Conservation (phyloP, 1,140 invertebrate genomes). For the Hycleus phaleratus region DNA sequence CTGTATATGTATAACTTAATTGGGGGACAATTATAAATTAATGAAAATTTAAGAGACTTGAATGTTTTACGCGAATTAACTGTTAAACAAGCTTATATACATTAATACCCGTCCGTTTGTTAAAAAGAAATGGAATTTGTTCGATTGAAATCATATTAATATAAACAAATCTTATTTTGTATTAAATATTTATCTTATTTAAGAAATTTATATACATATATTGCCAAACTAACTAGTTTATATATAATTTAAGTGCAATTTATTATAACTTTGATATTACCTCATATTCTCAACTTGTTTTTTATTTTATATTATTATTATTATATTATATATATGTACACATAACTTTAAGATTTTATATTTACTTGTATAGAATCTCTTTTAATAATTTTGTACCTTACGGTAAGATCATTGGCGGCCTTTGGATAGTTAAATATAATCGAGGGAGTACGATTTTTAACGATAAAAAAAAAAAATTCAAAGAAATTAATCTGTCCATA, state of each 20-base stretch:
- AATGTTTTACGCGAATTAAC: too few species aligned
- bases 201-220: conserved; percentile 1
- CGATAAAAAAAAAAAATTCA: too few species aligned
- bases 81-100: too few species aligned
- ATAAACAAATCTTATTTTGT: conserved; percentile 15
- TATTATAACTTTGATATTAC: conserved; percentile 30
- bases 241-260: conserved; percentile 32
- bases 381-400: conserved; percentile 22
- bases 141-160: not conserved
- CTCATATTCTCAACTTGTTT: conserved; percentile 33
- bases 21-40: too few species aligned
- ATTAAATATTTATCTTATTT: conserved; percentile 17
- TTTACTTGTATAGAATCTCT: conserved; percentile 21
- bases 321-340: conserved; percentile 19
- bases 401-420: conserved; percentile 11
- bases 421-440: conserved; percentile 19
- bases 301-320: conserved; percentile 13
- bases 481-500: too few species aligned
- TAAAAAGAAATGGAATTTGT: too few species aligned
- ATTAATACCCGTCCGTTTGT: conserved; percentile 14
- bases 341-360: conserved; percentile 3
- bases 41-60: too few species aligned
- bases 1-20: conserved; percentile 1
- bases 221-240: conserved; percentile 31
- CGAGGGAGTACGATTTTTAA: too few species aligned